Percentiles rank a stretch among this genome's conserved stretches.
These are phyloP conservation scores for Peromyscus leucopus DNA, from an alignment of 2,113 vertebrate genomes.

Conservation along the genomic window DNA sequence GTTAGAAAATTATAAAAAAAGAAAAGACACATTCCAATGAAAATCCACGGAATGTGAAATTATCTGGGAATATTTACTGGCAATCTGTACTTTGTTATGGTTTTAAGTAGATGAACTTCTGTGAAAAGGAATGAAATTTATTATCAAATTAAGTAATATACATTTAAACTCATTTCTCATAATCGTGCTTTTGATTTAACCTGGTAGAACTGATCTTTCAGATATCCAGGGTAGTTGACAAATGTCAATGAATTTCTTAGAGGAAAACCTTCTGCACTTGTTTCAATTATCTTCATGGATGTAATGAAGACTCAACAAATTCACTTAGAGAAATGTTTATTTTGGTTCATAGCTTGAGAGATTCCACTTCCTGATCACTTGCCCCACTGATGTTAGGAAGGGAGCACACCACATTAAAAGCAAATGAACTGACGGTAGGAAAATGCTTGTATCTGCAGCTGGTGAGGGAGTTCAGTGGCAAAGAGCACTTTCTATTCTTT, in stretches of 20 bases:
- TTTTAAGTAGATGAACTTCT: not conserved
- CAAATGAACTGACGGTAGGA: not conserved
- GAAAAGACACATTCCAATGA: not conserved
- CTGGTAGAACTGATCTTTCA: not conserved
- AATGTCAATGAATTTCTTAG: not conserved
- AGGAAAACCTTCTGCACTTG: not conserved
- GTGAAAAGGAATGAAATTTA: not conserved
- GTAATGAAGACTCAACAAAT: not conserved
- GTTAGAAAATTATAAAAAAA: not conserved
- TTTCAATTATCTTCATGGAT: too few relatives aligned
- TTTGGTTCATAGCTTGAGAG: not conserved
- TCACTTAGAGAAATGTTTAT: not conserved
- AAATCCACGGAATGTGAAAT: not conserved
- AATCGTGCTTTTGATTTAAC: not conserved
- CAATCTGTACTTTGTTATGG: not conserved
- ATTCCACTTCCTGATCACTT: not conserved
- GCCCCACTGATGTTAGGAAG: not conserved
- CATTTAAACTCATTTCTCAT: not conserved
- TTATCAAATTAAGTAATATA: not conserved
- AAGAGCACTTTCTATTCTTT: not conserved
- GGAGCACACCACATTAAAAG: too few relatives aligned
- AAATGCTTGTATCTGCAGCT: not conserved
- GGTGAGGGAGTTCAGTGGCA: not conserved
- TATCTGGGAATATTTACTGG: not conserved
- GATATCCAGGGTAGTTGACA: not conserved